These are phyloP conservation scores for Syngnathus scovelli DNA, from an alignment of 2,113 vertebrate genomes.

Conservation along the genomic window DNA sequence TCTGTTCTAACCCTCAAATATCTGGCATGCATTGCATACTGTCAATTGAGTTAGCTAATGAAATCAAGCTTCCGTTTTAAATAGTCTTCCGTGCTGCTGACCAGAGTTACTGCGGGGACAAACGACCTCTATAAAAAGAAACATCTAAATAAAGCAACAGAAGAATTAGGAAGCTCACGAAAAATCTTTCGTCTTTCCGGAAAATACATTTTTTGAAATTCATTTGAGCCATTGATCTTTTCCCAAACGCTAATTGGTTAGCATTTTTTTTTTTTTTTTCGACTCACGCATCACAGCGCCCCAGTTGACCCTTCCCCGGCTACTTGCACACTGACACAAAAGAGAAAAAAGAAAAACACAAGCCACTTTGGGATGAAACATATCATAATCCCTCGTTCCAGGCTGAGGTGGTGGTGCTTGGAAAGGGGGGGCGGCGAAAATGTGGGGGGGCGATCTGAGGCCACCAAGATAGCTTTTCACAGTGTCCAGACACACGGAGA, in stretches of 20 bases:
- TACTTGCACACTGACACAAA: slow-evolving; percentile 12
- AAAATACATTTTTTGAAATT: not conserved
- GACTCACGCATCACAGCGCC: slow-evolving; percentile 10
- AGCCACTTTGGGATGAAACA: slow-evolving; percentile 45
- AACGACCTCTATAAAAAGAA: not conserved
- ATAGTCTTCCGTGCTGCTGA: slow-evolving; percentile 29
- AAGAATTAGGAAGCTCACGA: not conserved
- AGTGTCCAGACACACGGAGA: slow-evolving; percentile 40
- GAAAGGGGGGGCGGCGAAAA: slow-evolving; percentile 8
- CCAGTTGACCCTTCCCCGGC: slow-evolving; percentile 24
- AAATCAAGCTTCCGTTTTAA: slow-evolving; percentile 34
- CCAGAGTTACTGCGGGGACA: slow-evolving; percentile 13
- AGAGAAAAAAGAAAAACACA: slow-evolving; percentile 44
- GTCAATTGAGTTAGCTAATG: slow-evolving; percentile 46
- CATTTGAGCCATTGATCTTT: not conserved
- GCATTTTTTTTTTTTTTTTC: too few species aligned
- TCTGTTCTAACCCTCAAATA: slow-evolving; percentile 1
- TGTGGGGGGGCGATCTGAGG: slow-evolving; percentile 32
- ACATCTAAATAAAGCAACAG: slow-evolving; percentile 10
- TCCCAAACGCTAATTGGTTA: slow-evolving; percentile 59
- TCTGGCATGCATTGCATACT: slow-evolving; percentile 11
- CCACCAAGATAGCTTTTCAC: slow-evolving; percentile 67
- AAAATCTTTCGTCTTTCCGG: not conserved
- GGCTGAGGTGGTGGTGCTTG: not conserved
- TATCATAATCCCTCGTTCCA: slow-evolving; percentile 59